Evolutionary conservation across 2,888 invertebrate genomes (phyloP).

Genomic region (Ctenicera cuprea): DNA sequence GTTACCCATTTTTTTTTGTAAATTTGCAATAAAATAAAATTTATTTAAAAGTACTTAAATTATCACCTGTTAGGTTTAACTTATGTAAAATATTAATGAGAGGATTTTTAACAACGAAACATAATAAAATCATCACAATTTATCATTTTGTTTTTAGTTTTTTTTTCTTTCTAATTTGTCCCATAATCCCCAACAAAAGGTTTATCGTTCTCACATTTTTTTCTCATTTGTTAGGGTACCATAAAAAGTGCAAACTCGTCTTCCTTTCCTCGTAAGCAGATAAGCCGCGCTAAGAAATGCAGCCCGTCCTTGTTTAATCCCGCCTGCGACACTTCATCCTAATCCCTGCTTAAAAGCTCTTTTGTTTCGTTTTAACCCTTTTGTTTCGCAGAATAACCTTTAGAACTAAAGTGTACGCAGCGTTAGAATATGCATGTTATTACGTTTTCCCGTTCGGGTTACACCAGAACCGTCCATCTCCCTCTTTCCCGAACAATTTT

Average conservation of each 20-base stretch:
- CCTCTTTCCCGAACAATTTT: conserved; percentile 40
- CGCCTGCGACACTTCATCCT: conserved; percentile 64
- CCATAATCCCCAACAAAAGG: neutral
- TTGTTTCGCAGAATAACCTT: conserved; percentile 68
- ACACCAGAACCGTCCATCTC: conserved; percentile 45
- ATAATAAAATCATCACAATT: neutral
- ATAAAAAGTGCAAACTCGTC: conserved; percentile 24
- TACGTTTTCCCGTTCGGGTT: conserved; percentile 52
- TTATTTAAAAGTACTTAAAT: too few relatives aligned
- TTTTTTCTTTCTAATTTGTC: conserved; percentile 5
- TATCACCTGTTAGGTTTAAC: too few relatives aligned
- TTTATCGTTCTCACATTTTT: conserved; percentile 2
- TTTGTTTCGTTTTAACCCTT: conserved; percentile 71
- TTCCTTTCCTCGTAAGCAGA: conserved; percentile 33
- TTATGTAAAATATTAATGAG: too few relatives aligned
- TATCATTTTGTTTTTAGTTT: neutral
- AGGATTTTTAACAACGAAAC: too few relatives aligned
- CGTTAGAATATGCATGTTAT: conserved; percentile 56
- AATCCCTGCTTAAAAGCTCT: conserved; percentile 70
- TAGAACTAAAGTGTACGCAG: conserved; percentile 60
- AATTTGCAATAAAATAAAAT: too few relatives aligned
- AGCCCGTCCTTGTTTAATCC: conserved; percentile 60
- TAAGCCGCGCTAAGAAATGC: conserved; percentile 47
- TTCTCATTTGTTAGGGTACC: neutral
- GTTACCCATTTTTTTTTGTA: too few relatives aligned